Conservation (phyloP, 2,888 invertebrate species). For the Entomobrya proxima region DNA sequence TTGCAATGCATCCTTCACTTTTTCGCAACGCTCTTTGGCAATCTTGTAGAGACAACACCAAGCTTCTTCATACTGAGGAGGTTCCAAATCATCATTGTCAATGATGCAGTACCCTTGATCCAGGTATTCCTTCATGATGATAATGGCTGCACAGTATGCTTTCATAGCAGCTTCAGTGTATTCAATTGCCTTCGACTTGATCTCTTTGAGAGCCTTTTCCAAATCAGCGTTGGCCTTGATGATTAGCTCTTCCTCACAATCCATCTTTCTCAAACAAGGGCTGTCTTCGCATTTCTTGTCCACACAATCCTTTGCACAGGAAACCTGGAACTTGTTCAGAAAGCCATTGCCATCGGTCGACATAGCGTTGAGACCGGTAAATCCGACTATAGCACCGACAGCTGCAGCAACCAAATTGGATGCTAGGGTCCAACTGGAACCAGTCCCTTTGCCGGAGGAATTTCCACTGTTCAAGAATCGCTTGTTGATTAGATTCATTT, state of each 20-base stretch:
- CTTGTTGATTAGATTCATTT: neutral
- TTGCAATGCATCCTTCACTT: slow-evolving; percentile 70
- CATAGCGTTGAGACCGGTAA: neutral
- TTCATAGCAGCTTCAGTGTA: slow-evolving; percentile 74
- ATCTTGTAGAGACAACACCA: slow-evolving; percentile 73
- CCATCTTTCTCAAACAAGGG: slow-evolving; percentile 72
- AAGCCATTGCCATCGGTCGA: neutral
- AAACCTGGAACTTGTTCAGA: neutral
- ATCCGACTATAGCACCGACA: neutral
- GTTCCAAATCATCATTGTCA: slow-evolving; percentile 71
- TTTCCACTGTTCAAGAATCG: neutral
- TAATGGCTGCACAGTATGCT: slow-evolving; percentile 73
- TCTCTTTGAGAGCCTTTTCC: slow-evolving; percentile 74
- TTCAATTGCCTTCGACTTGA: slow-evolving; percentile 73
- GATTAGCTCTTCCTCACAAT: slow-evolving; percentile 74
- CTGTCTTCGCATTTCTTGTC: slow-evolving; percentile 65
- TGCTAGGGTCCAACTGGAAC: neutral
- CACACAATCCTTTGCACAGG: slow-evolving; percentile 40
- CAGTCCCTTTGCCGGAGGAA: neutral
- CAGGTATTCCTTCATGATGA: slow-evolving; percentile 70
- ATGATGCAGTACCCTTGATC: slow-evolving; percentile 73
- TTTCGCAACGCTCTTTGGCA: slow-evolving; percentile 70
- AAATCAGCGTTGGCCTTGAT: slow-evolving; percentile 73
- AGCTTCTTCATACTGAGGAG: slow-evolving; percentile 73
- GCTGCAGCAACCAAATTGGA: neutral